phyloP scores from a whole-genome alignment of 2,113 vertebrate species.

The Halichoerus grypus region DNA sequence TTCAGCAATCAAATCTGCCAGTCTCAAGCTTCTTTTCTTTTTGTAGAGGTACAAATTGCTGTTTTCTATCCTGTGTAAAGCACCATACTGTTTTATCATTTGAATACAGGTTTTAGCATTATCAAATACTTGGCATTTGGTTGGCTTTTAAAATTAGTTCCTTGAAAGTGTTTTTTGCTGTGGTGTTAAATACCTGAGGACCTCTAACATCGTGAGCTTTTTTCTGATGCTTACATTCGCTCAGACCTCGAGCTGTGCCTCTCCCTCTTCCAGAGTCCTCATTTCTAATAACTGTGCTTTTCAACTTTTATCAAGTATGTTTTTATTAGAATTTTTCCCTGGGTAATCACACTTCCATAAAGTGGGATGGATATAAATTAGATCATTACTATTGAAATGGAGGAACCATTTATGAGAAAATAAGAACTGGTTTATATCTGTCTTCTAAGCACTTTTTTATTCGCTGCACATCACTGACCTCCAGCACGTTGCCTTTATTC shows the following conservation, averaged over 20 bases:
- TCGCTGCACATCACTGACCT: background rate
- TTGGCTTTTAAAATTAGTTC: slow-evolving; percentile 12
- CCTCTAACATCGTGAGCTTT: background rate
- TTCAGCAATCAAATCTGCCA: background rate
- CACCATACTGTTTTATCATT: background rate
- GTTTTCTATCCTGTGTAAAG: background rate
- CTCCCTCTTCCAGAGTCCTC: background rate
- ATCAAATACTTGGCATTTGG: slow-evolving; percentile 8
- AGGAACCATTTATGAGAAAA: slow-evolving; percentile 48
- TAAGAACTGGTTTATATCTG: slow-evolving; percentile 41
- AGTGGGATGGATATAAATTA: slow-evolving; percentile 63
- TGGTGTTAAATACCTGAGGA: background rate
- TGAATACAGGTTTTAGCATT: background rate
- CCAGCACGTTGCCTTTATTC: background rate
- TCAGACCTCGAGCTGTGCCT: background rate
- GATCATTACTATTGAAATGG: slow-evolving; percentile 59
- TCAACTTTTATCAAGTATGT: slow-evolving; percentile 49
- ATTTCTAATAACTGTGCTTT: slow-evolving; percentile 53
- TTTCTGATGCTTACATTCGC: background rate
- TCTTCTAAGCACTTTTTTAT: slow-evolving; percentile 18
- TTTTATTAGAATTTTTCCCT: slow-evolving; percentile 66
- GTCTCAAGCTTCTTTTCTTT: background rate
- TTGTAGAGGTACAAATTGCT: background rate
- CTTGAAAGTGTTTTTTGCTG: background rate
- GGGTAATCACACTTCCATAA: slow-evolving; percentile 44